Percentiles rank a stretch among this genome's conserved stretches.
These are phyloP conservation scores for Nycticorax nycticorax DNA, from an alignment of 2,113 vertebrate genomes.

Conservation along the genomic window DNA sequence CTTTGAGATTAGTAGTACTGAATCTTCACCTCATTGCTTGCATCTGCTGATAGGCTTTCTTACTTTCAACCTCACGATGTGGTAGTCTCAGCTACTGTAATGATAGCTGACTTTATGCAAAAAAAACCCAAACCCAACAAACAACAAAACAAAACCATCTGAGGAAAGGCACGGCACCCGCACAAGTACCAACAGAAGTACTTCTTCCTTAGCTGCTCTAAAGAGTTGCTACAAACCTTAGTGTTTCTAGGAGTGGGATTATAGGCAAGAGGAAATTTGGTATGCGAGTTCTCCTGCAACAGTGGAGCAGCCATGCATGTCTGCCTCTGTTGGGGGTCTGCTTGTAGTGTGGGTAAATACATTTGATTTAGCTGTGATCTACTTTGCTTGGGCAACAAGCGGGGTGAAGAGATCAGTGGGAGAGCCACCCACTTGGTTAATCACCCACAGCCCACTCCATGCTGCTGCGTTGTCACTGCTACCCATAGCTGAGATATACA, in stretches of 20 bases:
- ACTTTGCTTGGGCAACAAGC: conserved; percentile 26
- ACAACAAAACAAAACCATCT: neutral
- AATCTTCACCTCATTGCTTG: neutral
- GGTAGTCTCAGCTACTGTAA: neutral
- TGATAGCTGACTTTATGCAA: neutral
- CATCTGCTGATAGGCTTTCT: neutral
- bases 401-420: conserved; percentile 9
- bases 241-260: neutral
- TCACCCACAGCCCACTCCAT: neutral
- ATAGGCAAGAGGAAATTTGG: neutral
- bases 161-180: neutral
- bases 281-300: neutral
- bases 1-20: neutral
- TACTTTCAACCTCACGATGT: neutral
- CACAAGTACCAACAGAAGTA: neutral
- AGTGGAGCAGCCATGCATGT: neutral
- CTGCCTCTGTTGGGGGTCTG: neutral
- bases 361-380: conserved; percentile 16
- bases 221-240: neutral
- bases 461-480: neutral
- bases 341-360: neutral
- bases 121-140: neutral
- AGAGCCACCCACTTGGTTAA: neutral
- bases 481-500: neutral
- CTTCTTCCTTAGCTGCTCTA: neutral